Base-by-base conservation (phyloP, 2,888 invertebrate species). In the Latrodectus hesperus region DNA sequence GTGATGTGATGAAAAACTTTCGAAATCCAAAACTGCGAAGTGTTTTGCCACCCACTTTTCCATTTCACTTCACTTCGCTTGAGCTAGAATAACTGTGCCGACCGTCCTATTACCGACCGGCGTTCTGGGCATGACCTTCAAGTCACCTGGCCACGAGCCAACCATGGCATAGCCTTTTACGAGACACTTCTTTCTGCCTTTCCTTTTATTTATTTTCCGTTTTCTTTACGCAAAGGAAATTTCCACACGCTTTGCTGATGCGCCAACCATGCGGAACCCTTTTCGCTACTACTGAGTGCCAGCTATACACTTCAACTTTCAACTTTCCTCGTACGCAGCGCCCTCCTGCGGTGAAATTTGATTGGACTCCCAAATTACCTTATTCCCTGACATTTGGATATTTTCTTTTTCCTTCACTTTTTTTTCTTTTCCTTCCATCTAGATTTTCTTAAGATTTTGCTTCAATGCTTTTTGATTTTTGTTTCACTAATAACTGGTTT, bases 21-120 rank as follows among this genome's bases (percentile, higher is more conserved):
- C 82, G 82, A 81, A 87, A 87, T 68, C 68, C 70, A 73, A 86
- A 87, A 82, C 82, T 78, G 87, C 77, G 78, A 82, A 87, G 78
- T 72, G 78, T 87, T 87, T 87, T 87, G 87, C 82, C 87, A 87
- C 82, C 82, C 87, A 87, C 82, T 87, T 87, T 87, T 87, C 82
- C 82, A 87, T 82, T 82, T 82, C 82, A 87, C 87, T 87, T 87
- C 79, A 72, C 72, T 72, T 72, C 80, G 65, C 86, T 86, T 80
- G 68, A 75, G 74, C 53, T 80, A 80, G 71, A 76, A 86, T 86
- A 81, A 81, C 81, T 86, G 86, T 86, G 81, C 72, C 77, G 82
- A 55, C 76, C 77, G 84, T 83, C 76, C 76, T 83, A 76, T 76
- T 82, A 82, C 82, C 53, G 70, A 76, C 53, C 79, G 81, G 70